Evolutionary conservation across 2,888 invertebrate species (phyloP).

Genomic region (Diploptera punctata): DNA sequence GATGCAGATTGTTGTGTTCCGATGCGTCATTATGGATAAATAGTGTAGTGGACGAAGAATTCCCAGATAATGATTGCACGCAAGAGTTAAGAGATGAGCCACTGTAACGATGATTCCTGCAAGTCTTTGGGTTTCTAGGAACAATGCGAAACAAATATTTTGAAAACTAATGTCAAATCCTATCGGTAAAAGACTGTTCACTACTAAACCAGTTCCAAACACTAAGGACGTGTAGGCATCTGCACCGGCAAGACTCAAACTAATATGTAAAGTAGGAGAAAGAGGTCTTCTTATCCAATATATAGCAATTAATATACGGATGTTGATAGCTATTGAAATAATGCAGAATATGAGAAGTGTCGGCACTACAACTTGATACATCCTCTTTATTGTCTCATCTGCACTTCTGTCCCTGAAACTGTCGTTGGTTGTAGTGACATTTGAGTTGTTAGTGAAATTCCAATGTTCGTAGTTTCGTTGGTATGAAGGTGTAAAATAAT

Average conservation of each 20-base stretch:
- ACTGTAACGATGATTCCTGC: conserved; percentile 68
- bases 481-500: neutral
- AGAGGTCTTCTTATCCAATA: conserved; percentile 63
- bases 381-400: neutral
- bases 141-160: conserved; percentile 14
- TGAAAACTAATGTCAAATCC: conserved; percentile 47
- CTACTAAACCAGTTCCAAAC: conserved; percentile 59
- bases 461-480: neutral
- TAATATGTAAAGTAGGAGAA: conserved; percentile 64
- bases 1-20: conserved; percentile 59
- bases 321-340: conserved; percentile 61
- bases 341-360: conserved; percentile 59
- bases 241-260: conserved; percentile 64
- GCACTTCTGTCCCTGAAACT: neutral
- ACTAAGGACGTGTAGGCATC: conserved; percentile 63
- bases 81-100: conserved; percentile 66
- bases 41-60: conserved; percentile 68
- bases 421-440: neutral
- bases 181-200: conserved; percentile 61
- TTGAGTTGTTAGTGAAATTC: conserved; percentile 11
- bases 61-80: conserved; percentile 71
- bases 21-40: conserved; percentile 63
- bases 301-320: conserved; percentile 60
- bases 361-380: conserved; percentile 50
- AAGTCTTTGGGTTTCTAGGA: conserved; percentile 57